Evolutionary conservation across 2,113 vertebrate genomes (phyloP).

Genomic region (Syrrhaptes paradoxus): DNA sequence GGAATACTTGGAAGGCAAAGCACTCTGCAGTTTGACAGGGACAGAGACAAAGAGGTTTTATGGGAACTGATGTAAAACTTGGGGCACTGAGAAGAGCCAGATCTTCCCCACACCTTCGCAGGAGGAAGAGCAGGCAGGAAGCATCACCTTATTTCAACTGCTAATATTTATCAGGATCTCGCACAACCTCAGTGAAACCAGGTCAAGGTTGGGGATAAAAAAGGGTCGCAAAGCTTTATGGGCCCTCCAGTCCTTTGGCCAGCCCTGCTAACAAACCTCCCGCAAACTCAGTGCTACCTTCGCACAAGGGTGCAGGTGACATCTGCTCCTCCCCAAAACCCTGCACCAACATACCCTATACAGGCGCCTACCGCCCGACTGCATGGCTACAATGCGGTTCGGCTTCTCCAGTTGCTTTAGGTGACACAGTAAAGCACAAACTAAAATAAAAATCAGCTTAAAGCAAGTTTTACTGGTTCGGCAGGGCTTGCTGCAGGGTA

Average conservation of each 20-base stretch:
- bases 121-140: not conserved
- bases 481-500: not conserved
- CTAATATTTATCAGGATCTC: not conserved
- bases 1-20: not conserved
- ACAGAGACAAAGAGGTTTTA: fast-evolving
- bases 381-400: not conserved
- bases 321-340: not conserved
- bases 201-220: not conserved
- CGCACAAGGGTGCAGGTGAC: not conserved
- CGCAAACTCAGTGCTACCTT: not conserved
- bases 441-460: too few relatives aligned
- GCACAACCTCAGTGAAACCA: not conserved
- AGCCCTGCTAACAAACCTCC: not conserved
- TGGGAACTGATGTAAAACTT: not conserved
- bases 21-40: not conserved
- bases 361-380: fast-evolving
- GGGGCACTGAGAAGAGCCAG: not conserved
- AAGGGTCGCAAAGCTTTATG: not conserved
- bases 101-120: not conserved
- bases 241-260: too few relatives aligned
- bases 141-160: not conserved
- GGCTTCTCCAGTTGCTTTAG: not conserved
- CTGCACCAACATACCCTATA: not conserved
- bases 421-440: not conserved
- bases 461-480: not conserved